Conservation (phyloP, 1,140 invertebrate species). For the Wiebesia pumilae region DNA sequence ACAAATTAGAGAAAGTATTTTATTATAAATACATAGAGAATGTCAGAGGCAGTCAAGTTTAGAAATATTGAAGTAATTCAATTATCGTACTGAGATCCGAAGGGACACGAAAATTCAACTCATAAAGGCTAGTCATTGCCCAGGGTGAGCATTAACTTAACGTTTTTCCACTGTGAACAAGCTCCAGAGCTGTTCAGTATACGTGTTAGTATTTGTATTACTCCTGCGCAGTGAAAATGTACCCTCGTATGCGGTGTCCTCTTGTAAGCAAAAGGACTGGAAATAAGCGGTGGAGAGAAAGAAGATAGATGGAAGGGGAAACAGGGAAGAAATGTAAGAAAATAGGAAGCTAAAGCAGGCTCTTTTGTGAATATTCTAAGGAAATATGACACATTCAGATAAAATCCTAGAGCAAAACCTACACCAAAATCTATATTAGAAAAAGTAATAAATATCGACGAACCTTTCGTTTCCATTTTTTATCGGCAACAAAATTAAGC, state of each 20-base stretch:
- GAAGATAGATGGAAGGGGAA: neutral
- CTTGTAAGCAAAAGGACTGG: conserved; percentile 9
- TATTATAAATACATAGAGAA: too few species aligned
- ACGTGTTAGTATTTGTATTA: neutral
- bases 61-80: conserved; percentile 26
- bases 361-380: neutral
- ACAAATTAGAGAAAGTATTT: too few species aligned
- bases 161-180: neutral
- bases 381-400: neutral
- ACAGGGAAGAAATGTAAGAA: conserved; percentile 1
- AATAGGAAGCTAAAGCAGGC: neutral
- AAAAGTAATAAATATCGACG: neutral
- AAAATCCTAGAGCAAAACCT: too few species aligned
- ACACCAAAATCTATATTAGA: neutral
- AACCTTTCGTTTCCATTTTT: neutral
- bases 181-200: neutral
- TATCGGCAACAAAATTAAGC: neutral
- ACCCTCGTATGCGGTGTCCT: neutral
- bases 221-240: conserved; percentile 1
- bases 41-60: neutral
- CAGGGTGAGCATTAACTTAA: neutral
- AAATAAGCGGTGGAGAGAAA: neutral
- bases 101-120: neutral
- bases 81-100: conserved; percentile 4
- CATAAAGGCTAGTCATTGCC: conserved; percentile 6